Evolutionary conservation across 2,888 invertebrate genomes (phyloP), one percentile per base, ranked within the genome.

Genomic region (Euzetes globulus): DNA sequence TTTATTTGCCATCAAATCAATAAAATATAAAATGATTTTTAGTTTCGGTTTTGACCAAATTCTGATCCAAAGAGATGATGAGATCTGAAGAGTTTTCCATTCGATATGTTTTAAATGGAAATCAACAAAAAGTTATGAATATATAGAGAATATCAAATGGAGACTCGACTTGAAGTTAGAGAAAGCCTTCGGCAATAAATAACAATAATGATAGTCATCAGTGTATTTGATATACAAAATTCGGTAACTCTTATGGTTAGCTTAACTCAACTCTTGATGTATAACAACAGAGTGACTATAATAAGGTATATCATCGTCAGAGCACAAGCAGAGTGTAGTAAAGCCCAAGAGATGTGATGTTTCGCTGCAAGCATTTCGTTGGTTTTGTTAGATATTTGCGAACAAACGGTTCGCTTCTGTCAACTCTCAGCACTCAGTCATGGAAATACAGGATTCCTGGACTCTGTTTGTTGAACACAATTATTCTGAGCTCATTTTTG

Each of bases 181-280:
- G 19, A 52, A 52, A 52, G 52, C 52, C 52, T 52, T 25, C 25
- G 52, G 52, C 52, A n/a, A 52, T 11, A 25, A 1, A 60, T 6
- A 60, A 27, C 29, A 5, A 60, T 60, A 60, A 17, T 60, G 15
- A 60, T 27, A 60, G 17, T 60, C n/a, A 50, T 50, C 47, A 47
- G n/a, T 7, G 50, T 19, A 50, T 50, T 19, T 50, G 50, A 50
- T 50, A 50, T 50, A 50, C 50, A 50, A 50, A n/a, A 19, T 19
- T 29, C 27, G 25, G 25, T 60, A 60, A 60, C 60, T 60, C 19
- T 60, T 60, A 60, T 60, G 60, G 60, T 60, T 60, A 60, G 60
- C 60, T 60, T 60, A 60, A 29, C 60, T 60, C 60, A 19, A 60
- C 60, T 60, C 60, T 29, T 60, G 41, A 41, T 41, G n/a, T 58